Percentiles rank a stretch among this genome's conserved stretches.
Conservation (phyloP, 2,888 invertebrate genomes). For the Ennomos erosarius region DNA sequence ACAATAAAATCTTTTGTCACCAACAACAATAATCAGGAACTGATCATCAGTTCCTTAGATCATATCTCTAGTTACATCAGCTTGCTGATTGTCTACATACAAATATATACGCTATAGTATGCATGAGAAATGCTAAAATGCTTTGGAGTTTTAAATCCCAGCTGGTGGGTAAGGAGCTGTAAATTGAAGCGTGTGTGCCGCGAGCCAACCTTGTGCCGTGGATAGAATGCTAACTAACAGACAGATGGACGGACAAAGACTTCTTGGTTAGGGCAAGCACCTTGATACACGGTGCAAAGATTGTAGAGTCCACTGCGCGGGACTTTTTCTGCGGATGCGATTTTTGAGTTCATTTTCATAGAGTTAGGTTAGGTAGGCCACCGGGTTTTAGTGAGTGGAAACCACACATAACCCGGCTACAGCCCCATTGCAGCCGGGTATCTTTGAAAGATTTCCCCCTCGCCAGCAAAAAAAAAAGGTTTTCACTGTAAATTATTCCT, state of each 20-base stretch:
- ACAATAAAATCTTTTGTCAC: conserved; percentile 36
- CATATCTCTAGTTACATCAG: conserved; percentile 19
- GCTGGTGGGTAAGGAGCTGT: conserved; percentile 13
- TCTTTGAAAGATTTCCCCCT: no score
- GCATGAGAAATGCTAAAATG: conserved; percentile 3
- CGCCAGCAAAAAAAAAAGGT: no score
- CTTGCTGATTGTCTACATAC: not conserved
- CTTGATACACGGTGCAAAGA: conserved; percentile 29
- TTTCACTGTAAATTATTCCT: no score
- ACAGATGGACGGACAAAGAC: conserved; percentile 52
- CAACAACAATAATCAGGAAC: conserved; percentile 44
- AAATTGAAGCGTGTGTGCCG: conserved; percentile 3
- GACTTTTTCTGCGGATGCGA: no score
- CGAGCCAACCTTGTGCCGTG: conserved; percentile 49
- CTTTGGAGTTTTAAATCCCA: conserved; percentile 4
- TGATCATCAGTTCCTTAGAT: conserved; percentile 28
- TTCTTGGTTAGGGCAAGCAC: conserved; percentile 48
- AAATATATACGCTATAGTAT: not conserved
- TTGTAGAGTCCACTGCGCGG: no score
- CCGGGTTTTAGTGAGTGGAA: no score
- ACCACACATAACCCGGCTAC: no score
- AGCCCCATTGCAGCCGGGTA: no score
- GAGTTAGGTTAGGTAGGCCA: no score
- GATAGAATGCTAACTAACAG: conserved; percentile 48
- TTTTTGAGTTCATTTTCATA: not conserved